Base-by-base conservation (phyloP, 2,888 invertebrate genomes). In the Aphidius colemani region DNA sequence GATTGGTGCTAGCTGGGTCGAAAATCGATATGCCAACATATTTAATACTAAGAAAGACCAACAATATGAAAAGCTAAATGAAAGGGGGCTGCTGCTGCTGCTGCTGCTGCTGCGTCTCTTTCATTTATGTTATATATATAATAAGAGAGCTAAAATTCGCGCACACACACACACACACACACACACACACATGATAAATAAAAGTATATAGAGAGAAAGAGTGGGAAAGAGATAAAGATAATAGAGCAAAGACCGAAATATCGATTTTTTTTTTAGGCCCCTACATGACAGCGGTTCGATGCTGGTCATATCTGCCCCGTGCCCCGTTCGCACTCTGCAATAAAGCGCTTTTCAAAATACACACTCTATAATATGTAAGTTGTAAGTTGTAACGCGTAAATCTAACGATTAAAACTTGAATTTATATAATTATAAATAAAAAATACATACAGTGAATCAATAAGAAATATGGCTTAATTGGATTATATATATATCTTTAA, bases 201-300 rank as follows among this genome's bases (percentile, higher is more conserved):
- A 53, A n/a, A 8, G 53, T 53, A 39, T 7, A 18, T 30, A 3
- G 5, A 30, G 30, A 5, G 30, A 30, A 30, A 30, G 5, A 30
- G 30, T 5, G 30, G 0, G 2, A 30, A 2, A 30, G 30, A 30
- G 5, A 30, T 5, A 30, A 5, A 58, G 66, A 88, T 88, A 89
- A 89, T 90, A 88, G 86, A 82, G 85, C 84, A 84, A 85, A 85
- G 84, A 85, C 85, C 86, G 86, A 86, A 87, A 85, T 86, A 90
- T 90, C 89, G 90, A 90, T 90, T 89, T 89, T 88, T 83, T 90
- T 89, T 89, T 88, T 83, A 84, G 80, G 86, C 86, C 85, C 86
- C 85, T 86, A 86, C 86, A 39, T 11, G 45, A 85, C 85, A 85
- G 85, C 76, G 77, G 76, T 85, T 85, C 76, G 78, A 78, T 79